A percentile compares a stretch with the other conserved stretches of the same genome.
Conservation (phyloP, 1,140 invertebrate genomes). For the Micrasema longulum region DNA sequence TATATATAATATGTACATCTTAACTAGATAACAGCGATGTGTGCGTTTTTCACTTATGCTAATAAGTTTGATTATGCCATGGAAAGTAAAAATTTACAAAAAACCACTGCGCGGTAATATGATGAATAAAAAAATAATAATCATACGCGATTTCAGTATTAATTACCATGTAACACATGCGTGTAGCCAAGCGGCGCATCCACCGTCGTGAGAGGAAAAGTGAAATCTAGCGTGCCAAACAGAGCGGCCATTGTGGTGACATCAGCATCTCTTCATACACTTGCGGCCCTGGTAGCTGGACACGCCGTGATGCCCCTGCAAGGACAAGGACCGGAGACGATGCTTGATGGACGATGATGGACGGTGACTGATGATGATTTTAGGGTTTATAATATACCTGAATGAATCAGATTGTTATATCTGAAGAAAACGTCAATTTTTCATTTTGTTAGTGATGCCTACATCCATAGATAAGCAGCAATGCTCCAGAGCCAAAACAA, state of each 20-base stretch:
- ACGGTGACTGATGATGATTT: too few relatives aligned
- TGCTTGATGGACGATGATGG: too few relatives aligned
- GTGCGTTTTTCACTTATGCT: slow-evolving; percentile 36
- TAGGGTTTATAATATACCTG: too few relatives aligned
- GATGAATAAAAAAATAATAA: slow-evolving; percentile 33
- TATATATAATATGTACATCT: slow-evolving; percentile 12
- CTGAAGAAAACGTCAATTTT: too few relatives aligned
- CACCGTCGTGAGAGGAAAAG: slow-evolving; percentile 31
- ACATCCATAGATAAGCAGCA: too few relatives aligned
- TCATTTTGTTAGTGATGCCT: too few relatives aligned
- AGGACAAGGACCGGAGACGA: too few relatives aligned
- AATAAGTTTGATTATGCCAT: slow-evolving; percentile 30
- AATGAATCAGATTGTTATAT: too few relatives aligned
- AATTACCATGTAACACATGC: slow-evolving; percentile 30
- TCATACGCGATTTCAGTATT: slow-evolving; percentile 35
- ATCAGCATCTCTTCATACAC: slow-evolving; percentile 11
- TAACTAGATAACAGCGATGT: slow-evolving; percentile 27
- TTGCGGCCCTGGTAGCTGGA: neutral
- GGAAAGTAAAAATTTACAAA: slow-evolving; percentile 32
- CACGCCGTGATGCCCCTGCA: too few relatives aligned
- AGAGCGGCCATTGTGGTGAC: slow-evolving; percentile 29
- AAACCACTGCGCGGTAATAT: slow-evolving; percentile 22
- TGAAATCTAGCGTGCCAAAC: slow-evolving; percentile 31
- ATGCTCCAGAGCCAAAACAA: too few relatives aligned
- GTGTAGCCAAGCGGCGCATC: slow-evolving; percentile 14